These are phyloP conservation scores for Calameuta filiformis DNA, from an alignment of 2,888 invertebrate genomes.

Conservation along the genomic window DNA sequence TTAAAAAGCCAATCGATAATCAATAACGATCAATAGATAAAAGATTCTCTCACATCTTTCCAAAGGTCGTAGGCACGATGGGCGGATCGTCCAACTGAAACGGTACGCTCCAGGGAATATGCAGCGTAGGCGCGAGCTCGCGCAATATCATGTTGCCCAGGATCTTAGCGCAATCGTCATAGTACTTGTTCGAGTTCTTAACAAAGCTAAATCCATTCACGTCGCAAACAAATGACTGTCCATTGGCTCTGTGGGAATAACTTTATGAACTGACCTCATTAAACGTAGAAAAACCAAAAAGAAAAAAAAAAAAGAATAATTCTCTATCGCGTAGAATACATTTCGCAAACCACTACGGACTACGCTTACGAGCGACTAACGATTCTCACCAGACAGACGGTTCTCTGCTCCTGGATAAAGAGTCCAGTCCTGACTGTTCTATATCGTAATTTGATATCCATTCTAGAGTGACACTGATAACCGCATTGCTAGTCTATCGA, in stretches of 20 bases:
- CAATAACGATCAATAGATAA: not conserved
- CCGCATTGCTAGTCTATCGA: not conserved
- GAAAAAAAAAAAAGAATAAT: no score
- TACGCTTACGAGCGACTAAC: not conserved
- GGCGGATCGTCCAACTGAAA: constrained; percentile 98
- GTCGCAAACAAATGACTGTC: constrained; percentile 99
- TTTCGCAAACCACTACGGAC: not conserved
- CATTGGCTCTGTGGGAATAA: constrained; percentile 83
- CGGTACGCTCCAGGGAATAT: constrained; percentile 97
- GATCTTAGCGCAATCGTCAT: constrained; percentile 99
- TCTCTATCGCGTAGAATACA: not conserved
- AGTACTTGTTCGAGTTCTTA: constrained; percentile 99
- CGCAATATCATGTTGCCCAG: constrained; percentile 97
- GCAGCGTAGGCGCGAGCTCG: constrained; percentile 92
- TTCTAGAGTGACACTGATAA: constrained; percentile 30
- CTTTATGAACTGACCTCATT: constrained; percentile 15
- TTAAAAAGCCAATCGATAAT: not conserved
- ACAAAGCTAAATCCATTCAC: constrained; percentile 99
- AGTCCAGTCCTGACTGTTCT: not conserved
- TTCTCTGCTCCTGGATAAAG: not conserved
- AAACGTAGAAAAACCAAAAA: constrained; percentile 14
- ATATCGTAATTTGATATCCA: constrained; percentile 23
- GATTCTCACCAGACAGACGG: not conserved
- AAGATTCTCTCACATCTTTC: constrained; percentile 80
- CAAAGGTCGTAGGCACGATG: constrained; percentile 98